Evolutionary conservation across 2,113 vertebrate species (phyloP), one percentile per base, ranked within the genome.

Genomic region (Lepus timidus): DNA sequence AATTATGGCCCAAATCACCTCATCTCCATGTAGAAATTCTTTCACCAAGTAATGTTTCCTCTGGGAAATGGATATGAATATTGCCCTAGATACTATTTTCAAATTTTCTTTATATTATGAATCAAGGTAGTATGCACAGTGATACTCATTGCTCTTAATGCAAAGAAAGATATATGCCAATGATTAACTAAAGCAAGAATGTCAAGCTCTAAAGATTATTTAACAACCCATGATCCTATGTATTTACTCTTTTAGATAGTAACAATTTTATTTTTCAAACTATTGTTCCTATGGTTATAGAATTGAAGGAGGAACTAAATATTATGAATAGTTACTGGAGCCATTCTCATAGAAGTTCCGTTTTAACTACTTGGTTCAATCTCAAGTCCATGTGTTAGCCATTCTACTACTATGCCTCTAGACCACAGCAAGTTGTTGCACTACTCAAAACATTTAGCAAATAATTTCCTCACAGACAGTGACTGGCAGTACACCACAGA

Each of bases 251-350:
- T 89, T 89, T 55, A 93, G 17, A 73, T 85, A 70, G 75, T 84
- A 68, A 80, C 61, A 79, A 75, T 79, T 81, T 25, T 25, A 62
- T 16, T 83, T 89, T 33, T 49, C 44, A 94, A 94, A 78, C 91
- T 83, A 67, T 76, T 90, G 44, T 44, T 44, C 87, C 58, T 70
- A n/a, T 33, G 68, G 8, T 68, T 86, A 96, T 12, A 39, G n/a
- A 62, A 76, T 31, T 84, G 10, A 39, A 39, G 17, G 88, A 87
- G 8, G 14, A 1, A 76, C 49, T 75, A 82, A 76, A 73, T 33
- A 6, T 79, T 88, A 23, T 58, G 11, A 94, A 68, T 55, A 85
- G 79, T 49, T 61, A 4, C 17, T 49, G 52, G 31, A 82, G n/a
- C 52, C 27, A 62, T 92, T 68, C 6, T 85, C 10, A 75, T 76